phyloP scores from a whole-genome alignment of 2,797 vertebrate species.

The Pachyuromys duprasi region DNA sequence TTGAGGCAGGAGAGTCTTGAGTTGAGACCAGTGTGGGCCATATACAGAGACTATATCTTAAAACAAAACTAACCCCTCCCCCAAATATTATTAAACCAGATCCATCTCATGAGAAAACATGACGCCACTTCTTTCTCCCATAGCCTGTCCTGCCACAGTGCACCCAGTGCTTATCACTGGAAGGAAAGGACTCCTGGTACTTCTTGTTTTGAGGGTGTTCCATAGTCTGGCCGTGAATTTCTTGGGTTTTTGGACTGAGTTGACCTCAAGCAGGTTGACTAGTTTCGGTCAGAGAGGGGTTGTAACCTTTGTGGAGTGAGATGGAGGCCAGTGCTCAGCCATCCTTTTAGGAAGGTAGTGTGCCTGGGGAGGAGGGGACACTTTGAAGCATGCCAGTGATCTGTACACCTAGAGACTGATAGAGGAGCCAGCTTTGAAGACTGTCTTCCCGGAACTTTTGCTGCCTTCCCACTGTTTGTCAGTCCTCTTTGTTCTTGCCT shows the following conservation, averaged over 20 bases:
- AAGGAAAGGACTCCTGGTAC: not conserved
- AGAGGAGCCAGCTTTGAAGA: not conserved
- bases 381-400: not conserved
- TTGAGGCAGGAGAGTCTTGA: too few relatives aligned
- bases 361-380: not conserved
- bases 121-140: too few relatives aligned
- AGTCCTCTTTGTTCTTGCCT: not conserved
- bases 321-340: not conserved
- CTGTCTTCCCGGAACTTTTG: too few relatives aligned
- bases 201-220: not conserved
- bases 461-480: not conserved
- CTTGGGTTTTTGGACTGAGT: not conserved
- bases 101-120: not conserved
- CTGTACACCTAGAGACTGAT: not conserved
- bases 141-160: fast-evolving
- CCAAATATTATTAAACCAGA: too few relatives aligned
- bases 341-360: not conserved
- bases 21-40: not conserved
- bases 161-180: not conserved
- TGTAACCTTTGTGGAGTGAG: not conserved
- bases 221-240: not conserved
- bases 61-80: not conserved
- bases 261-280: not conserved
- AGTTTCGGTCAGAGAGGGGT: not conserved
- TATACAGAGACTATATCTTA: not conserved